Evolutionary conservation across 1,140 invertebrate species (phyloP).

Genomic region (Pseudoatta argentina): DNA sequence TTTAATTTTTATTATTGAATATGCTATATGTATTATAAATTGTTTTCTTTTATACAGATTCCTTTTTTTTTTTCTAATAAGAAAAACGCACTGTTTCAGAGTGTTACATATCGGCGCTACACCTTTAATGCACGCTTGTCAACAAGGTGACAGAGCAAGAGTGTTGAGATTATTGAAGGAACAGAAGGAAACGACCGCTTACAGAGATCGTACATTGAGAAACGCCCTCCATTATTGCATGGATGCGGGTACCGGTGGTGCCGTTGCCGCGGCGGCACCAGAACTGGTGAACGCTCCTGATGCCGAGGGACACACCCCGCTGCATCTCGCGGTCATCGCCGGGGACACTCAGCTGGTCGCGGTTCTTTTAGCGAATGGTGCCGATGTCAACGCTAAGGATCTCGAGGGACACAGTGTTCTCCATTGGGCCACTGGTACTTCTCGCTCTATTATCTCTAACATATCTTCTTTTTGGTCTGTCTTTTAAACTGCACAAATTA

Average conservation of each 20-base stretch:
- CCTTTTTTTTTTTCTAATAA: background rate
- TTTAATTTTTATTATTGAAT: too few relatives aligned
- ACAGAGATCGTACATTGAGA: conserved; percentile 93
- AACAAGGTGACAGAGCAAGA: conserved; percentile 89
- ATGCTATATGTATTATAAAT: background rate
- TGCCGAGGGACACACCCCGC: conserved; percentile 96
- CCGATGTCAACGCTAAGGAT: conserved; percentile 95
- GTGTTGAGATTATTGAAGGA: conserved; percentile 87
- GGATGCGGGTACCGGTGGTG: conserved; percentile 91
- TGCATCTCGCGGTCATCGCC: conserved; percentile 97
- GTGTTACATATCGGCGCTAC: conserved; percentile 88
- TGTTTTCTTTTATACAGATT: background rate
- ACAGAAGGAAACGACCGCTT: conserved; percentile 83
- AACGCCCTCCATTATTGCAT: conserved; percentile 97
- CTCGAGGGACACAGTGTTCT: conserved; percentile 98
- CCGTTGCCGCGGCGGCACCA: conserved; percentile 91
- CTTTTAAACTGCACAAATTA: background rate
- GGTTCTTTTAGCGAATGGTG: conserved; percentile 92
- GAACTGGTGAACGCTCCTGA: conserved; percentile 93
- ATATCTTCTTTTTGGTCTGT: background rate
- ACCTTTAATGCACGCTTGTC: conserved; percentile 95
- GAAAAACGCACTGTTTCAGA: conserved; percentile 72
- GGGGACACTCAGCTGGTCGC: conserved; percentile 94
- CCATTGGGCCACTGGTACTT: conserved; percentile 98
- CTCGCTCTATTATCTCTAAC: background rate